These are phyloP conservation scores for Drosophila nigromelanica DNA, from an alignment of 1,140 invertebrate species.

Conservation along the genomic window DNA sequence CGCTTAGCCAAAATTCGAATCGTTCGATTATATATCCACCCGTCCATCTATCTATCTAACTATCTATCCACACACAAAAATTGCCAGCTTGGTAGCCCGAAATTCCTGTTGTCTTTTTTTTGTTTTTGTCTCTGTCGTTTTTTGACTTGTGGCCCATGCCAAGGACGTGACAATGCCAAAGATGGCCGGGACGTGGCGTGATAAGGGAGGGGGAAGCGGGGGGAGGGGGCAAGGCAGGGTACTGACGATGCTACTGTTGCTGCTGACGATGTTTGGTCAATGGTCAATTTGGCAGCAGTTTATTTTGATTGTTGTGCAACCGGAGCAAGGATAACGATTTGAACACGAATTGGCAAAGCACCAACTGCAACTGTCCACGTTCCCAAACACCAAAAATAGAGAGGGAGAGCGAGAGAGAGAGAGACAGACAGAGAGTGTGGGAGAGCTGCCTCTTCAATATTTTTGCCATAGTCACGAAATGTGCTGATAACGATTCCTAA, in stretches of 20 bases:
- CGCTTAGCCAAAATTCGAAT: not conserved
- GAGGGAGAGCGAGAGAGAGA: not conserved
- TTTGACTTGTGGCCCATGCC: slow-evolving; percentile 50
- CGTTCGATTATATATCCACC: slow-evolving; percentile 12
- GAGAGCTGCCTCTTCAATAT: slow-evolving; percentile 22
- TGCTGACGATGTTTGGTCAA: slow-evolving; percentile 79
- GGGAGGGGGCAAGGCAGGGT: not conserved
- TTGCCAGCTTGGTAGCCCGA: slow-evolving; percentile 14
- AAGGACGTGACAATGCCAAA: slow-evolving; percentile 66
- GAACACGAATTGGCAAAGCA: slow-evolving; percentile 68
- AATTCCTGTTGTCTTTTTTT: slow-evolving; percentile 31
- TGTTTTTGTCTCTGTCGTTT: slow-evolving; percentile 25
- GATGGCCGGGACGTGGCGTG: slow-evolving; percentile 9
- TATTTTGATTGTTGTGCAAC: slow-evolving; percentile 83
- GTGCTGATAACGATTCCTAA: slow-evolving; percentile 59
- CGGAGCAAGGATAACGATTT: slow-evolving; percentile 76
- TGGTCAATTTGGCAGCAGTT: slow-evolving; percentile 83
- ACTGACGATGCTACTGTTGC: slow-evolving; percentile 4
- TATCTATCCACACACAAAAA: slow-evolving; percentile 26
- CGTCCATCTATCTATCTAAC: not conserved
- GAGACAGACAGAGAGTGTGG: no score
- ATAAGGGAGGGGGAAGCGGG: no score
- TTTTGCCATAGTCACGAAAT: slow-evolving; percentile 66
- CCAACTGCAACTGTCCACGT: slow-evolving; percentile 36
- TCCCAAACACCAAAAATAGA: not conserved